phyloP scores from a whole-genome alignment of 2,113 vertebrate species.

The Ailurus styani region DNA sequence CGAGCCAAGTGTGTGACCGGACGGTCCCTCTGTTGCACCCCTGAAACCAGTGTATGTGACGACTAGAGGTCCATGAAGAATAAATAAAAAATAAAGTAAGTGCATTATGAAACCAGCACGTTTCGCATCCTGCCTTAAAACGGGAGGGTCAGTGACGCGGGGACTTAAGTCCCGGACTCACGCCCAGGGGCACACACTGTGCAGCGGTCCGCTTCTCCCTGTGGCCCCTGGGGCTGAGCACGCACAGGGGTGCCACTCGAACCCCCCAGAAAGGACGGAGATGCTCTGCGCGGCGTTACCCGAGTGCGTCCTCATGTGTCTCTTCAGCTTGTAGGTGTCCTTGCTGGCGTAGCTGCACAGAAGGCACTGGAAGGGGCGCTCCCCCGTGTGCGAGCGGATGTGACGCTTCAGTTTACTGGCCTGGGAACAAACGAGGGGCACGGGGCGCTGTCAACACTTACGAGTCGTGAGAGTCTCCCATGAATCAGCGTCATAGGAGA shows the following conservation, averaged over 20 bases:
- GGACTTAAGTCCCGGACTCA: fast-evolving
- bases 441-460: fast-evolving
- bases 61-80: not conserved
- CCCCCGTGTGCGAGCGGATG: constrained; percentile 76
- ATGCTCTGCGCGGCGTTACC: constrained; percentile 62
- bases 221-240: fast-evolving
- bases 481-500: fast-evolving
- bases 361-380: constrained; percentile 76
- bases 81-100: fast-evolving
- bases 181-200: fast-evolving
- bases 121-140: not conserved
- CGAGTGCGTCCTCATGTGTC: constrained; percentile 80
- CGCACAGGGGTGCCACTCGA: fast-evolving
- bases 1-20: fast-evolving
- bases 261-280: fast-evolving
- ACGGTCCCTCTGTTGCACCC: not conserved
- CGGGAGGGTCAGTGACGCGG: not conserved
- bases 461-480: fast-evolving
- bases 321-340: constrained; percentile 81
- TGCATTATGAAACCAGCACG: fast-evolving
- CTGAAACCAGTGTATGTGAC: not conserved
- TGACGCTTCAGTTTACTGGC: constrained; percentile 81
- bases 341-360: constrained; percentile 80
- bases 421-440: constrained; percentile 14
- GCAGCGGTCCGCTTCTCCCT: fast-evolving